phyloP scores from a whole-genome alignment of 2,888 invertebrate species.

The Pammene aurita region DNA sequence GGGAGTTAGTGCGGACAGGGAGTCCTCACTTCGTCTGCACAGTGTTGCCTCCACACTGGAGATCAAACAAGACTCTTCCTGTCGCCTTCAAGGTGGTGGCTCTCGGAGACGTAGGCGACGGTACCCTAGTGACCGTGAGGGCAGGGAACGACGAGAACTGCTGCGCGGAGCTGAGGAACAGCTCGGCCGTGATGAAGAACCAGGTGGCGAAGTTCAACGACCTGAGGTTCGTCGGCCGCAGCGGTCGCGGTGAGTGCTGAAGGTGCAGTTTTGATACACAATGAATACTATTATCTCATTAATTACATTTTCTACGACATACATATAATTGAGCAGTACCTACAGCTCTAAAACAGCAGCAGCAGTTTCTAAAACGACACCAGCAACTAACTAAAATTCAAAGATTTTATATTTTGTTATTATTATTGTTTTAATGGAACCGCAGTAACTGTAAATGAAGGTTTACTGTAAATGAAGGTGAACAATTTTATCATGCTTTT shows the following conservation, averaged over 20 bases:
- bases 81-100: constrained; percentile 98
- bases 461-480: too few relatives aligned
- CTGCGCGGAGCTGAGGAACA: constrained; percentile 97
- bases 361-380: too few relatives aligned
- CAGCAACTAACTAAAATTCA: too few relatives aligned
- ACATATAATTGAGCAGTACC: too few relatives aligned
- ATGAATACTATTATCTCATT: constrained; percentile 48
- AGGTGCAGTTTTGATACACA: constrained; percentile 77
- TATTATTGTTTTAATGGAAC: too few relatives aligned
- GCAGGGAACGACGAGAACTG: constrained; percentile 99
- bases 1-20: constrained; percentile 95
- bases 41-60: constrained; percentile 97
- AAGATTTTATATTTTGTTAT: too few relatives aligned
- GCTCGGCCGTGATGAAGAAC: constrained; percentile 98
- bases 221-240: constrained; percentile 98
- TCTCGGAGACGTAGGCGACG: constrained; percentile 96
- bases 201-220: constrained; percentile 99
- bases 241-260: constrained; percentile 96
- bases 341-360: too few relatives aligned
- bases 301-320: neutral
- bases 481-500: too few relatives aligned
- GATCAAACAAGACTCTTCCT: constrained; percentile 98
- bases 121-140: constrained; percentile 96
- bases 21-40: constrained; percentile 98
- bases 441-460: too few relatives aligned